Percentiles rank a stretch among this genome's conserved stretches.
These are phyloP conservation scores for Marronus borbonicus DNA, from an alignment of 2,888 invertebrate genomes.

Conservation along the genomic window DNA sequence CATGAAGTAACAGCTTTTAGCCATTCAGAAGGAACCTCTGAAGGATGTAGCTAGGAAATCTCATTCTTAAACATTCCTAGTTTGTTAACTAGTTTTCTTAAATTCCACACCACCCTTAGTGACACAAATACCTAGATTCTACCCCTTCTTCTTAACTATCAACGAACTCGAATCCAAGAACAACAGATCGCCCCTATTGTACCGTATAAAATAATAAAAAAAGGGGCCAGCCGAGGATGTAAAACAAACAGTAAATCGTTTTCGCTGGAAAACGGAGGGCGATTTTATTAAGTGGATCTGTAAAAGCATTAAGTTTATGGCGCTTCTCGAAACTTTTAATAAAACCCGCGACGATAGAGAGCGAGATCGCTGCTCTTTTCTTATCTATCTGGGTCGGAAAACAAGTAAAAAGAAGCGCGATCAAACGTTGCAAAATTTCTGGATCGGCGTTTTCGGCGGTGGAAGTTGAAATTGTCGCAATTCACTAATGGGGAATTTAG, in stretches of 20 bases:
- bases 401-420: neutral
- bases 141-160: no score
- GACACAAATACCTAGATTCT: no score
- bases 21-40: no score
- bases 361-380: neutral
- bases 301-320: conserved; percentile 33
- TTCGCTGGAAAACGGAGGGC: neutral
- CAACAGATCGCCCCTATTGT: neutral
- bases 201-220: conserved; percentile 21
- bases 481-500: no score
- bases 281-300: conserved; percentile 25
- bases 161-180: neutral
- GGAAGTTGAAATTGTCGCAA: no score
- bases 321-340: conserved; percentile 24
- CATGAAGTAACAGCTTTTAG: no score
- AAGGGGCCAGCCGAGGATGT: neutral
- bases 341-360: neutral
- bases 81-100: no score
- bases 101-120: no score
- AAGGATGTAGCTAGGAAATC: no score
- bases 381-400: neutral
- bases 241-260: conserved; percentile 26
- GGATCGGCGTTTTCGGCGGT: no score
- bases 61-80: no score
- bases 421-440: no score